Percentiles rank a stretch among this genome's conserved stretches.
These are phyloP conservation scores for Sebastes elongatus DNA, from an alignment of 2,797 vertebrate species.

Conservation along the genomic window DNA sequence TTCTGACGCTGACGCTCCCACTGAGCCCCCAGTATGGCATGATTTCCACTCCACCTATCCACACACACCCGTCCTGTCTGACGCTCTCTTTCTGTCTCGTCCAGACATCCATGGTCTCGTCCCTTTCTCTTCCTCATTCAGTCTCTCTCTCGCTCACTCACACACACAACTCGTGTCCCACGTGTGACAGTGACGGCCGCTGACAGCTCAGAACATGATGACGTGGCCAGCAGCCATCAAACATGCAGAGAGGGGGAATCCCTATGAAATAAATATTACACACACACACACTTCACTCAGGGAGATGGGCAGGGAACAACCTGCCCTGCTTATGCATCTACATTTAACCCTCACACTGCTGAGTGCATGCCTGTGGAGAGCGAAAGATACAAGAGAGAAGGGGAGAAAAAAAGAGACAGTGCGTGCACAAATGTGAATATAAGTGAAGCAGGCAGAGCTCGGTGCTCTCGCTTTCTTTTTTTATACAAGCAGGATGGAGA, in stretches of 20 bases:
- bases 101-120: neutral
- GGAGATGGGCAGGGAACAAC: conserved; percentile 17
- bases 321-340: neutral
- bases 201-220: conserved; percentile 65
- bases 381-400: neutral
- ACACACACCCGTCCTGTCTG: neutral
- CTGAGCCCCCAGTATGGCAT: neutral
- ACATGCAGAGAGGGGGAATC: conserved; percentile 46
- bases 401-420: neutral
- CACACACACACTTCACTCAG: conserved; percentile 22
- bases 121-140: neutral
- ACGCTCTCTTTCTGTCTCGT: neutral
- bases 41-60: neutral
- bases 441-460: conserved; percentile 47
- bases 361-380: neutral
- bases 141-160: neutral
- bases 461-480: conserved; percentile 57
- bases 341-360: conserved; percentile 39
- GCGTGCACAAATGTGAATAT: conserved; percentile 8
- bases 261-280: conserved; percentile 65
- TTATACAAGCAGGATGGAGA: conserved; percentile 69
- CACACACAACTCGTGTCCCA: conserved; percentile 1
- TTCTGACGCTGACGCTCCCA: neutral
- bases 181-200: conserved; percentile 39
- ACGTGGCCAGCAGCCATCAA: conserved; percentile 40